Percentiles rank a stretch among this genome's conserved stretches.
Evolutionary conservation across 2,888 invertebrate species (phyloP).

Genomic region (Stenotaenia linearis): DNA sequence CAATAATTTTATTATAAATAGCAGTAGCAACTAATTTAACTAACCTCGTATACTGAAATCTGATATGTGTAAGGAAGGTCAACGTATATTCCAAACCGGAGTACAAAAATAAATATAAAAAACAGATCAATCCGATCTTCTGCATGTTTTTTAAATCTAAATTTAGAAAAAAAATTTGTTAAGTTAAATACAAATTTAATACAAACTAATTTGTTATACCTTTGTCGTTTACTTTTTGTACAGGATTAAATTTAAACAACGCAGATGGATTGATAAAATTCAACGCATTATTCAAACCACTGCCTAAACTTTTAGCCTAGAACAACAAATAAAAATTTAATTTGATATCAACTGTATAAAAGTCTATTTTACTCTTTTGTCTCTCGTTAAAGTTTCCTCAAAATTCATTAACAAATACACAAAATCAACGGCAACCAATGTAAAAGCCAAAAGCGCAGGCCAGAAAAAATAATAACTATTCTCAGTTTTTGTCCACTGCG

Average conservation of each 20-base stretch:
- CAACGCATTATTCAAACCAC: slow-evolving; percentile 60
- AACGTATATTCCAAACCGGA: slow-evolving; percentile 96
- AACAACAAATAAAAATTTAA: background rate
- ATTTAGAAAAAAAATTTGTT: slow-evolving; percentile 32
- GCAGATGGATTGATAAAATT: slow-evolving; percentile 59
- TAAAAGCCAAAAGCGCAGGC: slow-evolving; percentile 71
- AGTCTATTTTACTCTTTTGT: slow-evolving; percentile 48
- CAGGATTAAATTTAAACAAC: slow-evolving; percentile 60
- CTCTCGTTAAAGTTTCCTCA: slow-evolving; percentile 75
- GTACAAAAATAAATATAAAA: slow-evolving; percentile 87
- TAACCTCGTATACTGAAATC: slow-evolving; percentile 70
- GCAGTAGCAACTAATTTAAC: background rate
- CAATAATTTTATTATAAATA: background rate
- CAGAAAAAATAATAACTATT: slow-evolving; percentile 67
- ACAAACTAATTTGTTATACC: slow-evolving; percentile 41
- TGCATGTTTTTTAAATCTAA: slow-evolving; percentile 61
- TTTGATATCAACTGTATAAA: background rate
- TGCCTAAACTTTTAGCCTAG: slow-evolving; percentile 58
- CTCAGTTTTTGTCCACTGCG: slow-evolving; percentile 59
- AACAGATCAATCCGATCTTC: slow-evolving; percentile 65
- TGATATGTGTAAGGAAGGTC: slow-evolving; percentile 89
- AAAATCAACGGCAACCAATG: slow-evolving; percentile 70
- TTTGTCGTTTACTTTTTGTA: slow-evolving; percentile 57
- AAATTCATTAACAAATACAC: slow-evolving; percentile 65
- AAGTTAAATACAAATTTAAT: background rate